Conservation (phyloP, 64 coral and sea anemone genomes). For the Stylophora pistillata region DNA sequence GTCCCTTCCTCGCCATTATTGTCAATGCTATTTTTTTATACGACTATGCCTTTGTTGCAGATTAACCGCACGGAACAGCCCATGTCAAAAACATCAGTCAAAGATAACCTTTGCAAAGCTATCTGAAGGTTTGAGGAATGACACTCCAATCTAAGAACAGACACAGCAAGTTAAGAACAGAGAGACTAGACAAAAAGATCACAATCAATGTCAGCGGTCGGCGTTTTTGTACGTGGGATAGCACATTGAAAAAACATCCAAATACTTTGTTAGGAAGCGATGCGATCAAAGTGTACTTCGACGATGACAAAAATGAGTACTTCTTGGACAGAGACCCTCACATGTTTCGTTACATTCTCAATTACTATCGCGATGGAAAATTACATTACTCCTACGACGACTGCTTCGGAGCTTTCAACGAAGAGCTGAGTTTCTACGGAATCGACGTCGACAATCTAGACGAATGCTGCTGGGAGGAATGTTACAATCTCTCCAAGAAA, state of each 20-base stretch:
- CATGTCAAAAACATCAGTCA: neutral
- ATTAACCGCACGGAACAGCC: neutral
- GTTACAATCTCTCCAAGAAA: constrained; percentile 15
- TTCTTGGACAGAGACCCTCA: constrained; percentile 73
- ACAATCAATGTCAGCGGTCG: constrained; percentile 79
- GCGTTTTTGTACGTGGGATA: constrained; percentile 69
- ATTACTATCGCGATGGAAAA: constrained; percentile 69
- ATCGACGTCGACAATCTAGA: constrained; percentile 58
- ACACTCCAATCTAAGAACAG: constrained; percentile 58
- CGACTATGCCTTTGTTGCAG: neutral
- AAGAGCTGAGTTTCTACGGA: constrained; percentile 71
- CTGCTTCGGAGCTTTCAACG: constrained; percentile 55
- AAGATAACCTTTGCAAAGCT: neutral
- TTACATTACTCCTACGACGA: constrained; percentile 63
- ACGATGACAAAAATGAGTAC: constrained; percentile 68
- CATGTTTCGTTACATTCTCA: constrained; percentile 79
- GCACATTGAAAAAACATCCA: constrained; percentile 71
- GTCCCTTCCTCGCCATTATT: too few relatives aligned
- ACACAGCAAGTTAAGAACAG: constrained; percentile 33
- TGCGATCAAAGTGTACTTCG: constrained; percentile 53
- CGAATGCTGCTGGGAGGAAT: constrained; percentile 68
- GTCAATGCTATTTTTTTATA: neutral
- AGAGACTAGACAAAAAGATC: constrained; percentile 43
- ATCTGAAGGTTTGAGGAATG: constrained; percentile 20
- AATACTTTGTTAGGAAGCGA: constrained; percentile 72